Base-by-base conservation (phyloP, 2,888 invertebrate species). In the Geophilus truncorum region DNA sequence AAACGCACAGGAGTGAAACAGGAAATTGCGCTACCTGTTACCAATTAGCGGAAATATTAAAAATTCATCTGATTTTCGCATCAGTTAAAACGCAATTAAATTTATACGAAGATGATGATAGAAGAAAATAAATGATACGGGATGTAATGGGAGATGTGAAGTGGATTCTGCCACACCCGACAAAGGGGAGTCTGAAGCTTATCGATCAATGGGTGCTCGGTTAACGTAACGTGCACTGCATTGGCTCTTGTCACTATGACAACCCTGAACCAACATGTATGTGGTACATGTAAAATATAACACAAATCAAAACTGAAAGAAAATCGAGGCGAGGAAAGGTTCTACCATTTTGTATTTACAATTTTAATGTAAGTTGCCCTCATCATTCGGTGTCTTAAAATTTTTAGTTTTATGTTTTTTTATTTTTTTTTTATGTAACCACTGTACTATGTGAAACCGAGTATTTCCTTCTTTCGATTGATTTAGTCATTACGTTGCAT, bases 201-300 rank as follows among this genome's bases (percentile, higher is more conserved):
- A 70, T 70, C 70, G 70, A 70, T 70, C 70, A 70, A 70, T 70
- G 70, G 70, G 70, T 28, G 70, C 70, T 70, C 28, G 70, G 70
- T 7, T 70, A 70, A 70, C 70, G 70, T 70, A 70, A 70, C 70
- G 70, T 70, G 70, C 70, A 70, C 70, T 70, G 70, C 70, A 70
- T 70, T 70, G 70, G 70, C 70, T 70, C 25, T 70, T 70, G 25
- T 70, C 70, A 70, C 70, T 70, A 70, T 70, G 70, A 70, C 70
- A 70, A 70, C 70, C 28, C 25, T 70, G 70, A 70, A 70, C 70
- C 70, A 70, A 70, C 70, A 28, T 70, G 70, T 70, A 70, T 70
- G 70, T 70, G 10, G 51, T 70, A 70, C 25, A 28, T 70, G 70
- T 70, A 70, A 12, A 70, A 25, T 70, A 70, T 70, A 70, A 70